Base-by-base conservation (phyloP, 2,888 invertebrate genomes). In the Hipparchia sbordonii region DNA sequence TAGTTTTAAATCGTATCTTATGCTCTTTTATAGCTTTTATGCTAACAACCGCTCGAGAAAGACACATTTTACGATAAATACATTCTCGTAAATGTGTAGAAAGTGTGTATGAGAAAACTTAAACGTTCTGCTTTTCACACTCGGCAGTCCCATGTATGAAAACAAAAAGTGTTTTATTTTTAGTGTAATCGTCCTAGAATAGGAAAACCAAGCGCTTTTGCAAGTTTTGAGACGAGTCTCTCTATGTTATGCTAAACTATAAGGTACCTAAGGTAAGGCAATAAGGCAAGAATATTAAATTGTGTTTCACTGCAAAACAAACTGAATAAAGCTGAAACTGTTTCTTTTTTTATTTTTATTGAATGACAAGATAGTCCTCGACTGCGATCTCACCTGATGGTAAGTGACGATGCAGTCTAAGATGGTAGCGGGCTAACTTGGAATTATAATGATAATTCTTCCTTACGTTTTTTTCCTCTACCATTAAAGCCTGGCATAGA, bases 101-200 rank as follows among this genome's bases (percentile, higher is more conserved):
- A n/a, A 52, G 52, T 69, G 52, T 69, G 39, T n/a, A 69, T 45
- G 51, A 33, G 52, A 69, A 67, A 67, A 45, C 23, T 67, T 51
- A 67, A 56, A 13, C 56, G 61, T 61, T 54, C 23, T 52, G 52
- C 52, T 54, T 69, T 61, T 60, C 33, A 13, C 63, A 65, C 23
- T 65, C 46, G 51, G 52, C 52, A 39, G 62, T 61, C 48, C 56
- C 39, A 57, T 63, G 60, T 65, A 62, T 71, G 45, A 72, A 70
- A 61, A 72, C 74, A 57, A 70, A 70, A 75, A 73, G 72, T 62
- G 71, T 74, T 77, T 74, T 74, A 76, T 77, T 76, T 76, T 73
- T 72, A 76, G 56, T 73, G 70, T 74, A 74, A 69, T 54, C 61
- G 54, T 13, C 48, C 57, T 51, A 61, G n/a, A 52, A 52, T 13